Base-by-base conservation (phyloP, 2,797 vertebrate genomes). In the Tachyglossus aculeatus region DNA sequence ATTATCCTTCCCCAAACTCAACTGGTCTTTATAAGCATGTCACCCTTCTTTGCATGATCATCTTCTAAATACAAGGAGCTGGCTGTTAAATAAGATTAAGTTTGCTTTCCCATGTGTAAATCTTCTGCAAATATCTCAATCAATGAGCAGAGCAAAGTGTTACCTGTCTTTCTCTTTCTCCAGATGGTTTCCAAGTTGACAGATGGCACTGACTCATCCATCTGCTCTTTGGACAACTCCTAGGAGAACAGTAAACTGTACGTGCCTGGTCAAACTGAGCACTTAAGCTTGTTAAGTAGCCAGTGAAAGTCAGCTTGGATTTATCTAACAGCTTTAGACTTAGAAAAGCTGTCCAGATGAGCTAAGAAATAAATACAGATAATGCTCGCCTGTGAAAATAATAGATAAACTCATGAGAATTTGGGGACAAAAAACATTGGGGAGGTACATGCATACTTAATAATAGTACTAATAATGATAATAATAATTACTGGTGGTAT, bases 141-240 rank as follows among this genome's bases (percentile, higher is more conserved):
- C 44, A 69, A 71, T 67, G 78, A 63, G 36, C 60, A 47, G 25
- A 78, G 37, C 29, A 58, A 74, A 68, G 39, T 9, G 25, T 78
- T 85, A 50, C 67, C 78, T 86, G 69, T 75, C 69, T 59, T 67
- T 44, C 19, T 73, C 37, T 32, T 24, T 8, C 58, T 38, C 70
- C 73, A 67, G 56, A 82, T n/a, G 27, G 56, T 45, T 70, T 89
- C 86, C 84, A 88, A 77, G 53, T 15, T 72, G 75, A 76, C 83
- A 85, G 78, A 81, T 9, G 22, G 56, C 15, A 31, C 47, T 19
- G 18, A 14, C 71, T 87, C 67, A 66, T 58, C 69, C 85, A 55
- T 82, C 75, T 88, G 71, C 60, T 85, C 56, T 39, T 16, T 9
- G 4, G 2, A 48, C 63, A 62, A 27, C 43, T 83, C 62, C 64